Base-by-base conservation (phyloP, 2,888 invertebrate species). In the Chaetogeoica ovagalla region DNA sequence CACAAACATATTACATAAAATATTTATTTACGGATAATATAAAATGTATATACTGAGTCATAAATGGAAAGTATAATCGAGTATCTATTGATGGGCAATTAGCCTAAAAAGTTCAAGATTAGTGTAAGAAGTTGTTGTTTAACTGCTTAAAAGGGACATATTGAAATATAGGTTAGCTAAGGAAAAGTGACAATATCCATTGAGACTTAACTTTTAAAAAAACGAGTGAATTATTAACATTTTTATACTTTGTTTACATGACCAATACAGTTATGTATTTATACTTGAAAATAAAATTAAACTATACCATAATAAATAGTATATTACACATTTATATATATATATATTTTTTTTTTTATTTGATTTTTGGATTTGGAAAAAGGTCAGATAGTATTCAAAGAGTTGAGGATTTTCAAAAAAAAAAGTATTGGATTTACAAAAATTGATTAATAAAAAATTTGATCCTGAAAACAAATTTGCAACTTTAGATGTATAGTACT, bases 391-490 rank as follows among this genome's bases (percentile, higher is more conserved):
- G 91, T 92, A 79, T 92, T 89, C 84, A 91, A 71, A 87, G 89
- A 5, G 89, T 93, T 11, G 88, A 91, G 30, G 93, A 94, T 84
- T 90, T 95, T 60, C 91, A 92, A 82, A 87, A 89, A 1, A 93
- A 93, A 85, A 90, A 95, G 0, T 7, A 39, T 89, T 90, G 84
- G 91, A 91, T 82, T 89, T 96, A 13, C 91, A 94, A 85, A 92
- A 93, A 77, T 91, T 92, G 84, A 86, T 95, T 39, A 91, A 91
- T 73, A 92, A 94, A 85, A 98, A 99, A 86, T 97, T 94, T 86
- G 99, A 99, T 0, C 87, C 89, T 0, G 91, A 97, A 70, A 93
- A 95, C 83, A 96, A 96, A 85, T 99, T 92, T 88, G 93, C 95
- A 3, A 89, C 93, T 0, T 87, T 99, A 71, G 93, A 95, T 85